Conservation (phyloP, 2,113 vertebrate genomes). For the Xerus inauris region DNA sequence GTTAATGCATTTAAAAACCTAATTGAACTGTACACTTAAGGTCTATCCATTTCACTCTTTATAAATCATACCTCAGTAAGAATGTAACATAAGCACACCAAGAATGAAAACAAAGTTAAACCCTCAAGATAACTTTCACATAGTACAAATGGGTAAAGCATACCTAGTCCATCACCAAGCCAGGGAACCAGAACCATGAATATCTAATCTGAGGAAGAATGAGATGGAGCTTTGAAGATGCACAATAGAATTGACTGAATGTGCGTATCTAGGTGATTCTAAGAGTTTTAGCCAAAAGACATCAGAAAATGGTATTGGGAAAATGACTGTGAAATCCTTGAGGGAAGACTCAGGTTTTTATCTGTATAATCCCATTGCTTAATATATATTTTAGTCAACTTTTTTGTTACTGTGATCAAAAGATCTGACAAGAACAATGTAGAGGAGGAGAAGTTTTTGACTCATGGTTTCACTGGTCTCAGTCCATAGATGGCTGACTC, state of each 20-base stretch:
- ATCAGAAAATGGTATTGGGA: background rate
- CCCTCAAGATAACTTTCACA: background rate
- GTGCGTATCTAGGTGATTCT: background rate
- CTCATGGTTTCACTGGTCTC: too few species aligned
- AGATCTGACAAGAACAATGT: too few species aligned
- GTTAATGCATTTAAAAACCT: background rate
- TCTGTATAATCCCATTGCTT: background rate
- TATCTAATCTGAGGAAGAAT: background rate
- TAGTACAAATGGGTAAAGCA: background rate
- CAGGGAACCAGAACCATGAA: background rate
- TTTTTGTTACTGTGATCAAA: too few species aligned
- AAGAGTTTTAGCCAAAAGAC: background rate
- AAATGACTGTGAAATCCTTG: background rate
- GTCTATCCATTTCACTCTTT: slow-evolving; percentile 9
- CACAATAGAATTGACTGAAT: background rate
- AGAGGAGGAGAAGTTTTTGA: too few species aligned
- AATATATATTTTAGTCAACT: too few species aligned
- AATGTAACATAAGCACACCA: background rate
- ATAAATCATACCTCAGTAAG: background rate
- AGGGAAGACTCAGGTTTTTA: background rate
- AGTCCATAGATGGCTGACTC: too few species aligned
- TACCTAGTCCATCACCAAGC: background rate
- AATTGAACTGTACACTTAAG: background rate
- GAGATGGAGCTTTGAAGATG: background rate
- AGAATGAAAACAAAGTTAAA: background rate